phyloP scores from a whole-genome alignment of 2,797 vertebrate species.

The Dendrocincla fuliginosa region DNA sequence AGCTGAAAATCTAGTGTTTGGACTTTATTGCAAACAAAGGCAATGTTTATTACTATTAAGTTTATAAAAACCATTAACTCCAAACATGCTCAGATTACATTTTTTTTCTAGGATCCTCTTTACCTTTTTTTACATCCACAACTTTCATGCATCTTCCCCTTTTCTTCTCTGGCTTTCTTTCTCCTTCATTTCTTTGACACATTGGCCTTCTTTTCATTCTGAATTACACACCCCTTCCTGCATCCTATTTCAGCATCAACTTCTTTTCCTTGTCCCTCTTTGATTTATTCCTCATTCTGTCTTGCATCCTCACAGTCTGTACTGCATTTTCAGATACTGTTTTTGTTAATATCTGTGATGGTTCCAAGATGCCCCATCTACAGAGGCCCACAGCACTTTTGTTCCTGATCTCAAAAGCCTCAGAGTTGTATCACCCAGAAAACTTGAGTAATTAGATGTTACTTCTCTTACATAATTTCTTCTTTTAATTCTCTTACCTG shows the following conservation, averaged over 20 bases:
- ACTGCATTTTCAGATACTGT: not conserved
- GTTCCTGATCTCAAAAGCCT: not conserved
- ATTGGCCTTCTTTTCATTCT: not conserved
- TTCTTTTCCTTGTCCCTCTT: not conserved
- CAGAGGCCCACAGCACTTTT: not conserved
- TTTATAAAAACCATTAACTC: not conserved
- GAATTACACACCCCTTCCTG: not conserved
- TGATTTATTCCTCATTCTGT: not conserved
- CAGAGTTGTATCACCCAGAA: not conserved
- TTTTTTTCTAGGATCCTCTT: not conserved
- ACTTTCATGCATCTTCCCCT: not conserved
- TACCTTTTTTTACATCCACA: not conserved
- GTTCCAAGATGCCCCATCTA: not conserved
- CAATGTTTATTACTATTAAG: not conserved
- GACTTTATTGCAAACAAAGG: not conserved
- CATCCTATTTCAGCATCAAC: not conserved
- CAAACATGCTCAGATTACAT: not conserved
- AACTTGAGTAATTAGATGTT: not conserved
- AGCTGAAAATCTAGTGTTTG: not conserved
- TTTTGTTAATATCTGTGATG: not conserved
- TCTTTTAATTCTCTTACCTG: conserved; percentile 78
- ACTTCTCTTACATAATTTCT: fast-evolving
- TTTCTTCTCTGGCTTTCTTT: not conserved
- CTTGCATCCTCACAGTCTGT: not conserved
- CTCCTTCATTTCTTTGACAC: not conserved